phyloP scores from a whole-genome alignment of 2,888 invertebrate species.

The Cyaniris semiargus region DNA sequence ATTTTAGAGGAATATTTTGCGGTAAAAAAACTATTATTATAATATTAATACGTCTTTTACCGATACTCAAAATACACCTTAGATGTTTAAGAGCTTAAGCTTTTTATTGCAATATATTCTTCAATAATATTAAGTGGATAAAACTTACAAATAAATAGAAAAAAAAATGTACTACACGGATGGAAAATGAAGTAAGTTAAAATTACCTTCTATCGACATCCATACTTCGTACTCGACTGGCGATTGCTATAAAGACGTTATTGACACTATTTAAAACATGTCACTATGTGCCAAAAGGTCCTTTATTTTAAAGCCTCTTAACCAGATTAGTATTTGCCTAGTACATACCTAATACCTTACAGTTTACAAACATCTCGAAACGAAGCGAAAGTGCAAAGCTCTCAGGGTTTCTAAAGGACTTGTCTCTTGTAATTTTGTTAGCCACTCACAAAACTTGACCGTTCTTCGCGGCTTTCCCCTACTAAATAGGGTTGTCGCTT shows the following conservation, averaged over 20 bases:
- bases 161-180: too few relatives aligned
- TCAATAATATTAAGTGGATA: too few relatives aligned
- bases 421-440: not conserved
- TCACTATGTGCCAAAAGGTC: not conserved
- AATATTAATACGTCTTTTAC: too few relatives aligned
- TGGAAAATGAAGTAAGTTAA: too few relatives aligned
- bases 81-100: too few relatives aligned
- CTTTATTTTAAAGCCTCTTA: not conserved
- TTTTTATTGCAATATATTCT: too few relatives aligned
- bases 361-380: not conserved
- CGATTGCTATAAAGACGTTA: not conserved
- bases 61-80: too few relatives aligned
- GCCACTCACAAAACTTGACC: not conserved
- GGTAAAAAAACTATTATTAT: too few relatives aligned
- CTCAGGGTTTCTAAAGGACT: conserved; percentile 4
- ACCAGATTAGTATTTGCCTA: not conserved
- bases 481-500: not conserved
- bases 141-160: too few relatives aligned
- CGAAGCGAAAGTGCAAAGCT: conserved; percentile 13
- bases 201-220: too few relatives aligned
- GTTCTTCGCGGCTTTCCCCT: not conserved
- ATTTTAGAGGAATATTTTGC: too few relatives aligned
- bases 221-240: too few relatives aligned
- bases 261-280: not conserved
- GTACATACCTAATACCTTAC: not conserved